Conservation (phyloP, 2,888 invertebrate species). For the Synanthedon andrenaeformis region DNA sequence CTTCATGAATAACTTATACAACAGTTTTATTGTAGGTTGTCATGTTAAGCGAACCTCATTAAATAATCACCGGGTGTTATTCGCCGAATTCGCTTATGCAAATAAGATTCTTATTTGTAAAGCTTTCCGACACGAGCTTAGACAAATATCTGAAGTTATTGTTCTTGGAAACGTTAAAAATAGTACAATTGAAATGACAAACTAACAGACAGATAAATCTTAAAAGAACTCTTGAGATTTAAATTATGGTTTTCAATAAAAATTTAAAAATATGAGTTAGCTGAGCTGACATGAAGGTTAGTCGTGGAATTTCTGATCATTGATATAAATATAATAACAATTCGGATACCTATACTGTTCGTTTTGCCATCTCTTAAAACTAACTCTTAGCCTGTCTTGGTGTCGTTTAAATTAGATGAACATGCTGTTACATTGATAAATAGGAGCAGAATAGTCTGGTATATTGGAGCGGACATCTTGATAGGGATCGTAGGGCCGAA, state of each 20-base stretch:
- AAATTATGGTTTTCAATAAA: no score
- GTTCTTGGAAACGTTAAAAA: conserved; percentile 19
- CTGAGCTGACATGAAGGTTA: no score
- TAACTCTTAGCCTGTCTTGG: no score
- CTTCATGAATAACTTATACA: conserved; percentile 22
- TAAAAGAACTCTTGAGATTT: no score
- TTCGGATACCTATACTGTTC: no score
- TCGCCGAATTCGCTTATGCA: conserved; percentile 42
- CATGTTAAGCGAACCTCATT: conserved; percentile 33
- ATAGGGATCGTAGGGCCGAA: conserved; percentile 28
- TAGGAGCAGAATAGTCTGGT: conserved; percentile 17
- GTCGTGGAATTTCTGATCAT: no score
- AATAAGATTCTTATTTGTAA: conserved; percentile 31
- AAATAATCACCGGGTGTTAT: conserved; percentile 31
- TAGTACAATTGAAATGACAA: conserved; percentile 5
- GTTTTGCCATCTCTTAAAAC: no score
- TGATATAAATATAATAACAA: no score
- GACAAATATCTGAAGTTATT: conserved; percentile 29
- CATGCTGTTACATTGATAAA: conserved; percentile 7
- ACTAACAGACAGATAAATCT: conserved; percentile 13
- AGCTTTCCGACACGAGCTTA: conserved; percentile 25
- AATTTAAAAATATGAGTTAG: no score
- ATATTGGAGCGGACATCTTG: conserved; percentile 21
- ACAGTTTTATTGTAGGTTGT: conserved; percentile 25
- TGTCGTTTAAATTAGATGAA: not conserved